Base-by-base conservation (phyloP, 2,113 vertebrate genomes). In the Phaethornis superciliosus region DNA sequence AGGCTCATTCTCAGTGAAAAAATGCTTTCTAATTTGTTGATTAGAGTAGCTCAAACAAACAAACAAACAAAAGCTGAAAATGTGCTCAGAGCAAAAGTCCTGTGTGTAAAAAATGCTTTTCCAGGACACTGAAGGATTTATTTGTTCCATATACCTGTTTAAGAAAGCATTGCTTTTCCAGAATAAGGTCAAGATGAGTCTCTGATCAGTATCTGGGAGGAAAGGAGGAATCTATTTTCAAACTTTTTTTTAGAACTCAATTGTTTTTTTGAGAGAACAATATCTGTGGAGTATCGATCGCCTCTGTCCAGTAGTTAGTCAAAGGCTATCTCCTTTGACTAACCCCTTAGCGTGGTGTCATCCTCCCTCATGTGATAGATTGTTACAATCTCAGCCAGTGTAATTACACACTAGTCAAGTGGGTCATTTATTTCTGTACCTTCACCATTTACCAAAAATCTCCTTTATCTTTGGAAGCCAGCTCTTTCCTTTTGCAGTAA, bases 321-420 rank as follows among this genome's bases (percentile, higher is more conserved):
- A 99, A 98, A 99, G 99, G 99, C 99, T 99, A 99, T 99, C 99
- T 99, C 98, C 99, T 99, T 99, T 99, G 99, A 99, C 99, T 99
- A 99, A 99, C 98, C 99, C 98, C 98, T 98, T 98, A 98, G 98
- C 94, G 94, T 98, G 91, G 96, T 99, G 98, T 99, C 99, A 99
- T 98, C 98, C 98, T 98, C 97, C 96, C 96, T 92, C 97, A 92
- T 92, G 98, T 99, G 99, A 99, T 99, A 99, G 98, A 99, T 99
- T 98, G 99, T 98, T 99, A 98, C 98, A 98, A 99, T 99, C 98
- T 98, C 98, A 98, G 98, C 98, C 98, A 97, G 98, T 98, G 99
- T 99, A 99, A 99, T 99, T 99, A 99, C 99, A 99, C 98, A 98
- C 94, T 95, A 96, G 98, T 98, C 98, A 98, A 98, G 98, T 98